A percentile compares a stretch with the other conserved stretches of the same genome.
Evolutionary conservation across 2,797 vertebrate genomes (phyloP).

Genomic region (Lindbergichthys nudifrons): DNA sequence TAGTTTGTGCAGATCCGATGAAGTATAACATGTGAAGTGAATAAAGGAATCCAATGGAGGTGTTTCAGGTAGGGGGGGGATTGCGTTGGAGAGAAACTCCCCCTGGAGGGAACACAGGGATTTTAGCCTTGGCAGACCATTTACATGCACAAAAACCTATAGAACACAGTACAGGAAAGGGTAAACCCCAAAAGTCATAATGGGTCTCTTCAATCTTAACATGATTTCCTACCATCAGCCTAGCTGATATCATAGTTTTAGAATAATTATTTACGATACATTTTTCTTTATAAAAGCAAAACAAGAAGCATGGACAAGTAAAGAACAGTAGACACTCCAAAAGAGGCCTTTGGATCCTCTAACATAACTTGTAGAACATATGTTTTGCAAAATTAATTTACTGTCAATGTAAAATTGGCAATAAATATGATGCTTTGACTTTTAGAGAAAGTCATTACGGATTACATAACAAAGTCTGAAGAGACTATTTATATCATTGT

Average conservation of each 20-base stretch:
- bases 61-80: no score
- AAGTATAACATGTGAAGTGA: no score
- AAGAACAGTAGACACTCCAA: background rate
- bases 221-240: no score
- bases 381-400: constrained; percentile 14
- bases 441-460: constrained; percentile 44
- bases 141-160: no score
- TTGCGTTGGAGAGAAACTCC: no score
- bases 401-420: constrained; percentile 35
- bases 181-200: no score
- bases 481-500: constrained; percentile 51
- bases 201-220: no score
- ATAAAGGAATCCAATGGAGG: no score
- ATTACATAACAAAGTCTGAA: constrained; percentile 40
- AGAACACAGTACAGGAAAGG: no score
- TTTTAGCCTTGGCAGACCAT: no score
- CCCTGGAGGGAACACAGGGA: no score
- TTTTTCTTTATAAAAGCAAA: background rate
- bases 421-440: constrained; percentile 40
- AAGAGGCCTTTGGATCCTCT: background rate
- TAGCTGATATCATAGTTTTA: background rate
- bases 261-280: background rate
- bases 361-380: background rate
- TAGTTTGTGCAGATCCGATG: no score
- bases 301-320: background rate